A percentile compares a stretch with the other conserved stretches of the same genome.
Conservation (phyloP, 2,797 vertebrate species). For the Sebastes vulpes region DNA sequence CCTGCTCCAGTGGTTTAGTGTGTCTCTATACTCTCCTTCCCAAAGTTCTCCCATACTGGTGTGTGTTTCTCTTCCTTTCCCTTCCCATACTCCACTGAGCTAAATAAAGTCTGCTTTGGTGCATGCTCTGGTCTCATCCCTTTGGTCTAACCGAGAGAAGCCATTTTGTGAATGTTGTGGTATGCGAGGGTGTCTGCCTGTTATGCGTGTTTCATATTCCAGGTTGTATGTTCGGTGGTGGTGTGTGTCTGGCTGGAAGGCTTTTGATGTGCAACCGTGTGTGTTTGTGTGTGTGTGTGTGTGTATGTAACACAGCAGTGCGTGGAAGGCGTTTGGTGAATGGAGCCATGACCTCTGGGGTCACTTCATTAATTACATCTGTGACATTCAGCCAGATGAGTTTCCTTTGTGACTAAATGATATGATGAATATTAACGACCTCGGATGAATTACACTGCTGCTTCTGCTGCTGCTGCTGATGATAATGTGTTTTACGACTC, state of each 20-base stretch:
- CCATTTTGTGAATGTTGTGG: slow-evolving; percentile 73
- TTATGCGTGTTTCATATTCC: slow-evolving; percentile 57
- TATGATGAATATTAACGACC: slow-evolving; percentile 91
- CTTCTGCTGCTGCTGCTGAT: slow-evolving; percentile 82
- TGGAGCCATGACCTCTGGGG: slow-evolving; percentile 84
- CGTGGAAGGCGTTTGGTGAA: slow-evolving; percentile 86
- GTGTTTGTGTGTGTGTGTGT: slow-evolving; percentile 51
- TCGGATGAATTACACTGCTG: slow-evolving; percentile 85
- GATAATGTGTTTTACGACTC: slow-evolving; percentile 87
- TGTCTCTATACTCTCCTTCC: slow-evolving; percentile 80
- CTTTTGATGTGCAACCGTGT: slow-evolving; percentile 67
- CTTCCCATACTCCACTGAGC: slow-evolving; percentile 85
- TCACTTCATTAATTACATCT: slow-evolving; percentile 91
- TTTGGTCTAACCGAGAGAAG: slow-evolving; percentile 64
- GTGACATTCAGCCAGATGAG: slow-evolving; percentile 91
- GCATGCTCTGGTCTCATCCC: slow-evolving; percentile 80
- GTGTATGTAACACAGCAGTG: slow-evolving; percentile 56
- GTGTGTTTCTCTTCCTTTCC: slow-evolving; percentile 82
- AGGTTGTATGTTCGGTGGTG: slow-evolving; percentile 43
- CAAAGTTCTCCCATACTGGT: slow-evolving; percentile 77
- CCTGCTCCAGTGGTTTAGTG: slow-evolving; percentile 87
- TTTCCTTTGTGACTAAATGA: slow-evolving; percentile 91
- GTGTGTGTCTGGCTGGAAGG: slow-evolving; percentile 51
- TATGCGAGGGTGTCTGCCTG: slow-evolving; percentile 52
- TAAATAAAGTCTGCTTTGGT: slow-evolving; percentile 91